A percentile compares a stretch with the other conserved stretches of the same genome.
Conservation (phyloP, 2,888 invertebrate species). For the Beris morrisii region DNA sequence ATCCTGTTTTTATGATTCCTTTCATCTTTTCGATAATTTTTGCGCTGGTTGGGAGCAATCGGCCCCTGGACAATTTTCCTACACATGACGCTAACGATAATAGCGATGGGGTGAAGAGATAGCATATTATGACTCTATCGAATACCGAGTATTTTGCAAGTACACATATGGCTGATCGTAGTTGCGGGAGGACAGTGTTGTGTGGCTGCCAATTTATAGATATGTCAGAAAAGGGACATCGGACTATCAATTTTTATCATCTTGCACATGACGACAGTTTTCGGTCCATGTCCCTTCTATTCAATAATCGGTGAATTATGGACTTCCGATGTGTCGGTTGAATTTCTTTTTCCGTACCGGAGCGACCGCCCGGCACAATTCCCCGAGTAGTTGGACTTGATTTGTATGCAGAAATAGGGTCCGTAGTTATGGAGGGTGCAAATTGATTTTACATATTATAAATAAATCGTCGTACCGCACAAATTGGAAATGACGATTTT, state of each 20-base stretch:
- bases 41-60: too few relatives aligned
- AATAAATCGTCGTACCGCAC: conserved; percentile 17
- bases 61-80: too few relatives aligned
- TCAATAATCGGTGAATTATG: conserved; percentile 39
- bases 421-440: conserved; percentile 13
- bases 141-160: conserved; percentile 9
- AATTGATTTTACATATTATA: conserved; percentile 32
- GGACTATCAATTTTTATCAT: conserved; percentile 38
- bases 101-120: conserved; percentile 25
- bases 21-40: conserved; percentile 19
- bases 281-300: conserved; percentile 35
- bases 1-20: conserved; percentile 6
- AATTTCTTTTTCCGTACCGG: conserved; percentile 23
- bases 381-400: background rate
- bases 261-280: conserved; percentile 39
- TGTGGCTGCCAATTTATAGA: conserved; percentile 30
- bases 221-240: conserved; percentile 37
- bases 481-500: too few relatives aligned
- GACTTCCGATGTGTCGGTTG: conserved; percentile 30
- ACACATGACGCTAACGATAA: conserved; percentile 10
- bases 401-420: conserved; percentile 29
- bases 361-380: too few relatives aligned
- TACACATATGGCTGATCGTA: background rate
- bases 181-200: background rate
- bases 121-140: conserved; percentile 33